A percentile compares a stretch with the other conserved stretches of the same genome.
These are phyloP conservation scores for Aphelocoma coerulescens DNA, from an alignment of 2,113 vertebrate species.

Conservation along the genomic window DNA sequence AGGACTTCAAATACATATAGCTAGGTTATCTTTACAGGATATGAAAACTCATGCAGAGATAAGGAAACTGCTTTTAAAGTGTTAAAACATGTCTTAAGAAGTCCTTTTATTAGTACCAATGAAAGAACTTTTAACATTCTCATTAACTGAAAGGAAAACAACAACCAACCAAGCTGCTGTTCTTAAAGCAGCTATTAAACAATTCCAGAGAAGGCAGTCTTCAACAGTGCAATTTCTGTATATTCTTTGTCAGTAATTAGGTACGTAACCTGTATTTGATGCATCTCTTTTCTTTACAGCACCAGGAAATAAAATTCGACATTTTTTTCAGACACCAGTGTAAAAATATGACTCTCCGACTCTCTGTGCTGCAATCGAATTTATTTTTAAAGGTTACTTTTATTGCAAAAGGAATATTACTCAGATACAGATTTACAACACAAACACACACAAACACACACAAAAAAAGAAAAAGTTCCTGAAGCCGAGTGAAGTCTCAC, in stretches of 20 bases:
- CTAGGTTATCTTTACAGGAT: background rate
- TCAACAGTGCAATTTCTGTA: background rate
- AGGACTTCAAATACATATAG: background rate
- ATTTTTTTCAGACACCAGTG: background rate
- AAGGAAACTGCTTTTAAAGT: background rate
- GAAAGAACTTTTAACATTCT: background rate
- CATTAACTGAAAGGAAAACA: background rate
- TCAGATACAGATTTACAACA: background rate
- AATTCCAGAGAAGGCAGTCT: background rate
- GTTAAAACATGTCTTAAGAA: background rate
- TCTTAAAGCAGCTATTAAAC: background rate
- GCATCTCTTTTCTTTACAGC: background rate
- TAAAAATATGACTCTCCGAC: background rate
- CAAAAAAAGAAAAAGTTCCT: background rate
- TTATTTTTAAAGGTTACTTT: background rate
- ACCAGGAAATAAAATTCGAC: background rate
- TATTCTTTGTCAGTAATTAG: background rate
- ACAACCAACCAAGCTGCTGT: background rate
- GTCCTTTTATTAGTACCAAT: background rate
- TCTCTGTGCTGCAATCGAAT: background rate
- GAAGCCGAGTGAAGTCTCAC: background rate
- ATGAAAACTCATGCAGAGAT: background rate
- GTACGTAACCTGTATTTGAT: background rate
- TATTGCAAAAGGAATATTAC: background rate
- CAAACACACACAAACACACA: accelerated